These are phyloP conservation scores for Xenopus borealis DNA, from an alignment of 2,113 vertebrate genomes.

Conservation along the genomic window DNA sequence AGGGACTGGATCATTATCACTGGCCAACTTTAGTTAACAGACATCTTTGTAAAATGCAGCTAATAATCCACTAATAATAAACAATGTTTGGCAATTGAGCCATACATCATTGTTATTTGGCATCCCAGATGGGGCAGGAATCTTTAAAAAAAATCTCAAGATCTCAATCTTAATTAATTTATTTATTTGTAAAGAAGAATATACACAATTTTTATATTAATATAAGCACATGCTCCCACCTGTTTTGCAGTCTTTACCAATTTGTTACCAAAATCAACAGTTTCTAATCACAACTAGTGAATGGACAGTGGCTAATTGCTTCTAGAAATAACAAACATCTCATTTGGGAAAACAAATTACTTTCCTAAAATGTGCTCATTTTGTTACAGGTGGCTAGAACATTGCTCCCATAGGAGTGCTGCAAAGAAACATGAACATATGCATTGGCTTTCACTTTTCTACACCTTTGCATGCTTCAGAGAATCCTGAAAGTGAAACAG, in stretches of 20 bases:
- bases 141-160: too few species aligned
- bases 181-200: too few species aligned
- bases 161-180: too few species aligned
- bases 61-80: too few species aligned
- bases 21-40: too few species aligned
- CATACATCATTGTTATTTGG: too few species aligned
- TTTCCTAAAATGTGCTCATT: slow-evolving; percentile 67
- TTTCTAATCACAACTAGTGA: slow-evolving; percentile 45
- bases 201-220: too few species aligned
- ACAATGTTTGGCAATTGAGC: too few species aligned
- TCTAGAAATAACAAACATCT: slow-evolving; percentile 51
- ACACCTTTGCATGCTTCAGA: slow-evolving; percentile 59
- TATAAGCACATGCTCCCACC: too few species aligned
- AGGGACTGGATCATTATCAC: too few species aligned
- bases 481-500: slow-evolving; percentile 60
- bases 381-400: slow-evolving; percentile 68
- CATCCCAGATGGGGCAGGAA: too few species aligned
- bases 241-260: neutral
- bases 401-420: slow-evolving; percentile 49
- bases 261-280: slow-evolving; percentile 5
- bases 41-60: too few species aligned
- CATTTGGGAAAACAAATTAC: slow-evolving; percentile 47
- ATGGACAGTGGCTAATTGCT: slow-evolving; percentile 49
- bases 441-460: slow-evolving; percentile 60
- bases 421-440: slow-evolving; percentile 18